Percentiles rank a stretch among this genome's conserved stretches.
These are phyloP conservation scores for Schlechtendalia chinensis DNA, from an alignment of 1,140 invertebrate species.

Conservation along the genomic window DNA sequence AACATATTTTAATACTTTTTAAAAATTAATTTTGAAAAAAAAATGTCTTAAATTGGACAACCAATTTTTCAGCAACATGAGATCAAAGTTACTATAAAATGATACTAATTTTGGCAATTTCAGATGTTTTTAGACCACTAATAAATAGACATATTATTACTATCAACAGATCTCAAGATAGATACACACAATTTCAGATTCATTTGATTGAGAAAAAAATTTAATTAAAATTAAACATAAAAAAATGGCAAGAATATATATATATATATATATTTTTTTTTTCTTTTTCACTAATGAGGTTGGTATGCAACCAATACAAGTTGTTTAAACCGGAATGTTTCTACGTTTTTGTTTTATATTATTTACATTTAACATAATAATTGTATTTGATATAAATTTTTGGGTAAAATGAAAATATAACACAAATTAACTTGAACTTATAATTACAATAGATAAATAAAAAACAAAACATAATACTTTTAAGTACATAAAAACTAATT, in stretches of 20 bases:
- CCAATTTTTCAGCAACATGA: constrained; percentile 44
- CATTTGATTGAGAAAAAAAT: constrained; percentile 3
- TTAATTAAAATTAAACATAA: constrained; percentile 20
- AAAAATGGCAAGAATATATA: constrained; percentile 42
- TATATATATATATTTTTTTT: not conserved
- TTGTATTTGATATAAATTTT: constrained; percentile 44
- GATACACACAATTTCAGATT: not conserved
- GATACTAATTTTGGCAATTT: constrained; percentile 48
- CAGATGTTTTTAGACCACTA: constrained; percentile 16
- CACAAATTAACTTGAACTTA: constrained; percentile 46
- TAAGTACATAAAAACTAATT: constrained; percentile 45
- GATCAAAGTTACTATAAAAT: constrained; percentile 46
- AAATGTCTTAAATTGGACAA: constrained; percentile 40
- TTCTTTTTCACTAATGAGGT: constrained; percentile 19
- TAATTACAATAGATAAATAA: constrained; percentile 50
- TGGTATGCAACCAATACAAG: constrained; percentile 29
- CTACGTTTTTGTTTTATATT: constrained; percentile 12
- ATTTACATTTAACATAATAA: constrained; percentile 46
- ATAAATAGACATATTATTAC: not conserved
- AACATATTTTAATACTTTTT: constrained; percentile 34
- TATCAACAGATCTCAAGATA: constrained; percentile 34
- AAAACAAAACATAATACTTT: constrained; percentile 50
- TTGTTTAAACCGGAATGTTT: constrained; percentile 37
- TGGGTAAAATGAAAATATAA: constrained; percentile 48
- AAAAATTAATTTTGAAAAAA: constrained; percentile 49